Base-by-base conservation (phyloP, 1,140 invertebrate genomes). In the Lordiphosa stackelbergi region DNA sequence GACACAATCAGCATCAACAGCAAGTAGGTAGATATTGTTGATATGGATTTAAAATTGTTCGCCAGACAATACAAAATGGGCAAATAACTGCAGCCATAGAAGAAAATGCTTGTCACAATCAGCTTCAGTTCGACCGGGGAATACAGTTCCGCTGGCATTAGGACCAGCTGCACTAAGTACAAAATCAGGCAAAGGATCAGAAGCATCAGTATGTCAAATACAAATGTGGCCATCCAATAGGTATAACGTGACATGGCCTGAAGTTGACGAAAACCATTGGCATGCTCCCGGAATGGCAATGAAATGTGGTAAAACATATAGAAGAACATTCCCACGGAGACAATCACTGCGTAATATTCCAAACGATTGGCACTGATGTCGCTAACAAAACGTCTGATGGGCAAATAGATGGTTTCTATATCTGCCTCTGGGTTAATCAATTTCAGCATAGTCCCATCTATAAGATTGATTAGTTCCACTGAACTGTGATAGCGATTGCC, bases 401-500 rank as follows among this genome's bases (percentile, higher is more conserved):
- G 85, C 34, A 70, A 59, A 57, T 87, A 86, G 0, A 38, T 73
- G 0, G 85, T 54, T 16, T 68, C 53, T 19, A 87, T 85, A n/a
- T 51, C 42, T 9, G 43, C 22, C 10, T 51, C 45, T 5, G 42
- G 47, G 10, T 10, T 53, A 7, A 36, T 36, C 3, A 61, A 19
- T 37, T 66, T 69, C 8, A 86, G 45, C 48, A 87, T 77, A 11
- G 59, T 62, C 5, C 73, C 70, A 47, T 85, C 66, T 12, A 87
- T 41, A 45, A 87, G 49, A 58, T 88, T 88, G 2, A 86, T 45
- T 1, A 88, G 62, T 5, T 69, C 66, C 2, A 85, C 83, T 2
- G 79, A 85, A 59, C 85, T 88, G 11, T 88, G 87, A 11, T 85
- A 73, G 13, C 85, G 73, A 68, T 88, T 88, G 11, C 63, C 56